Conservation (phyloP, 2,888 invertebrate species). For the Eurytoma adleriae region DNA sequence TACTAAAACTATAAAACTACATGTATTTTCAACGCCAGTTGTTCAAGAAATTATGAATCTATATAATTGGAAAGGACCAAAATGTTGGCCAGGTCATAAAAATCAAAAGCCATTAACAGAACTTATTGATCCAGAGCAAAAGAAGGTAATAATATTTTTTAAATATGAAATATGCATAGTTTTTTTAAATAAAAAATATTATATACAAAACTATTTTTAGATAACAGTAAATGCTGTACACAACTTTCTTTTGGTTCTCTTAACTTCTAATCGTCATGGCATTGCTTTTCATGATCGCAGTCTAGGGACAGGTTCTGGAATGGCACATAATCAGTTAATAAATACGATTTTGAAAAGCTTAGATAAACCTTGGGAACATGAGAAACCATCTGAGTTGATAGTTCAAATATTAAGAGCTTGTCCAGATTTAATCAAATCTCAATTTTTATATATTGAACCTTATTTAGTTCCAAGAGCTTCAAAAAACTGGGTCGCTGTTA, state of each 20-base stretch:
- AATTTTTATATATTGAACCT: constrained; percentile 80
- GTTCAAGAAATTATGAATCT: constrained; percentile 83
- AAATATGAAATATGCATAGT: background rate
- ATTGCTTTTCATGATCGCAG: constrained; percentile 85
- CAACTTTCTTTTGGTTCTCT: constrained; percentile 84
- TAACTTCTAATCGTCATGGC: constrained; percentile 87
- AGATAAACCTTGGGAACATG: constrained; percentile 84
- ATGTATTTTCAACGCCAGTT: constrained; percentile 83
- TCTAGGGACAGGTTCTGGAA: constrained; percentile 79
- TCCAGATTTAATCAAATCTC: constrained; percentile 84
- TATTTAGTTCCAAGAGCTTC: constrained; percentile 79
- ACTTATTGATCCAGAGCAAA: constrained; percentile 73
- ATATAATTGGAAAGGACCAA: constrained; percentile 87
- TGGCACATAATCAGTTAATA: constrained; percentile 80
- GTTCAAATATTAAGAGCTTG: constrained; percentile 82
- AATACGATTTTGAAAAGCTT: constrained; percentile 82
- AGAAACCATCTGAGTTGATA: constrained; percentile 81
- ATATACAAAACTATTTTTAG: constrained; percentile 58
- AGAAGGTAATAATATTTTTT: constrained; percentile 67
- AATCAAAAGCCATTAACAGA: constrained; percentile 70
- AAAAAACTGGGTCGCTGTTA: constrained; percentile 69
- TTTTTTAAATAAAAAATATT: background rate
- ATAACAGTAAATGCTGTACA: constrained; percentile 80
- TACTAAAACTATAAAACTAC: constrained; percentile 85
- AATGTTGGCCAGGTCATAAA: constrained; percentile 72